Percentiles rank a stretch among this genome's conserved stretches.
Conservation (phyloP, 2,888 invertebrate genomes). For the Lepas anatifera region DNA sequence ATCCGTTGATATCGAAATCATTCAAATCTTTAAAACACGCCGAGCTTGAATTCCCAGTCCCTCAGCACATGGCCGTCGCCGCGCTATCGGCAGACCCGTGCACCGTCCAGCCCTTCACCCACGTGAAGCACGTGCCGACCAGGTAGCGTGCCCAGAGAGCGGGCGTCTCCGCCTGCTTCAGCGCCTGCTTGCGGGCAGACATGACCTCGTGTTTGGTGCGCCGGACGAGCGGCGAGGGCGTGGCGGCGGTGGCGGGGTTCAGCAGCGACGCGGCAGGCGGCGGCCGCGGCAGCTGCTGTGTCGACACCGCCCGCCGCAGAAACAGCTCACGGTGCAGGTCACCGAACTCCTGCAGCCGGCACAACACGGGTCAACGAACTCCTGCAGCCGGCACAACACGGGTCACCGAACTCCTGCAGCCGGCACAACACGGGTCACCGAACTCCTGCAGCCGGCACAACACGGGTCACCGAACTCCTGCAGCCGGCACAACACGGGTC, state of each 20-base stretch:
- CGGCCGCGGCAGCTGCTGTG: neutral
- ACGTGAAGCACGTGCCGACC: constrained; percentile 69
- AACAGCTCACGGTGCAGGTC: constrained; percentile 17
- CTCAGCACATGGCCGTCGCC: no score
- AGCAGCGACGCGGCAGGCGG: neutral
- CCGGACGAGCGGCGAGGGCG: constrained; percentile 78
- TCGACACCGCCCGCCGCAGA: neutral
- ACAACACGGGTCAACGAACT: no score
- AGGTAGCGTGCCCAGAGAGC: constrained; percentile 87
- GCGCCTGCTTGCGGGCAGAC: constrained; percentile 69
- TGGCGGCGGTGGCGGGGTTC: constrained; percentile 33
- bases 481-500: no score
- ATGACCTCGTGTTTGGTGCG: constrained; percentile 92
- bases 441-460: no score
- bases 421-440: no score
- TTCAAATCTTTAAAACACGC: no score
- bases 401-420: no score
- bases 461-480: no score
- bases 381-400: no score
- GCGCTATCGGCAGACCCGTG: no score
- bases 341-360: constrained; percentile 13
- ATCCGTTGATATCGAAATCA: no score
- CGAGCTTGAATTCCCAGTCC: no score
- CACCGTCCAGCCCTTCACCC: constrained; percentile 21
- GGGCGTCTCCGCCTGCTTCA: constrained; percentile 52